phyloP scores from a whole-genome alignment of 1,140 invertebrate species.

The Lepidostoma basale region DNA sequence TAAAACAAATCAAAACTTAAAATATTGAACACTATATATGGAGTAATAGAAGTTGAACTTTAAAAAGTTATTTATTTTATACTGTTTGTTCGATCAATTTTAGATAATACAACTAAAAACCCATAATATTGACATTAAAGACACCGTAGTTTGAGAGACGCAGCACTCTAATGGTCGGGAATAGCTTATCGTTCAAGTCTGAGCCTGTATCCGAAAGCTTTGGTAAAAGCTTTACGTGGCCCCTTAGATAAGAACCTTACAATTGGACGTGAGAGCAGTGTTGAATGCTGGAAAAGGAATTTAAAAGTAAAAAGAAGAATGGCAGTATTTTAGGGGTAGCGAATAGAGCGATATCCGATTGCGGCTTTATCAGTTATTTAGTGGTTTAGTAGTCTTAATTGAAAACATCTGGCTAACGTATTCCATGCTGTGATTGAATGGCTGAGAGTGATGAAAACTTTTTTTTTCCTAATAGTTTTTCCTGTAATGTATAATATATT shows the following conservation, averaged over 20 bases:
- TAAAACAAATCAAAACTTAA: too few species aligned
- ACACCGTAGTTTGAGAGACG: slow-evolving; percentile 9
- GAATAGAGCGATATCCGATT: slow-evolving; percentile 18
- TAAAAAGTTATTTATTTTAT: too few species aligned
- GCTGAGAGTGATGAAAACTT: too few species aligned
- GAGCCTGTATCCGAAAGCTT: slow-evolving; percentile 23
- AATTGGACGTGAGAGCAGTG: slow-evolving; percentile 23
- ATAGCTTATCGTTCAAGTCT: slow-evolving; percentile 21
- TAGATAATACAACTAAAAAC: too few species aligned
- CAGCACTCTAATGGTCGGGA: slow-evolving; percentile 7
- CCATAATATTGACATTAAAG: too few species aligned
- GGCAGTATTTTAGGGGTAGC: slow-evolving; percentile 18
- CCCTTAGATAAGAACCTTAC: slow-evolving; percentile 16
- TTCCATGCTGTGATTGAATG: too few species aligned
- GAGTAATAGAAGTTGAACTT: too few species aligned
- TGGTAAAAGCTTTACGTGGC: slow-evolving; percentile 22
- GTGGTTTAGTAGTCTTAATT: slow-evolving; percentile 20
- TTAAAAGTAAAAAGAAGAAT: slow-evolving; percentile 12
- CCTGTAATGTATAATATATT: too few species aligned
- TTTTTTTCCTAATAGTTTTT: too few species aligned
- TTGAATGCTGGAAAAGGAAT: slow-evolving; percentile 13
- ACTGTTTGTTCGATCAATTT: too few species aligned
- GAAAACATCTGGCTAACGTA: slow-evolving; percentile 4
- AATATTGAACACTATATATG: too few species aligned
- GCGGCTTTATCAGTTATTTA: slow-evolving; percentile 18